Evolutionary conservation across 1,140 invertebrate genomes (phyloP).

Genomic region (Drosophila busckii): DNA sequence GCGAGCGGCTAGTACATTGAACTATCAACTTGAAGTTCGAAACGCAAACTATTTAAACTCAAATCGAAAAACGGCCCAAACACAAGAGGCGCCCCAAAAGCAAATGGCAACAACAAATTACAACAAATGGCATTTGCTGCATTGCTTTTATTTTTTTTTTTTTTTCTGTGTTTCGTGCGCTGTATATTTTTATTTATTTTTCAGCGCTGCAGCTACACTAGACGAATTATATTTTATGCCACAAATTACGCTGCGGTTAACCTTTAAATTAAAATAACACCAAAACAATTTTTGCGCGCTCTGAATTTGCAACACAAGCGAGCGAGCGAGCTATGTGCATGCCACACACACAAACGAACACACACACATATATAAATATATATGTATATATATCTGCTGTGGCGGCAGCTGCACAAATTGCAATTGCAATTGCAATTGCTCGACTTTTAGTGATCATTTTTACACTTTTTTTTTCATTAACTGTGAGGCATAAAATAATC

Average conservation of each 20-base stretch:
- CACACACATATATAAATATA: background rate
- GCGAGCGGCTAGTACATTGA: no score
- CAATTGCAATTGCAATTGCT: conserved; percentile 38
- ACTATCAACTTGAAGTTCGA: conserved; percentile 2
- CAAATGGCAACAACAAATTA: conserved; percentile 25
- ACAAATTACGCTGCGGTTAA: conserved; percentile 77
- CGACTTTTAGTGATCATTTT: conserved; percentile 15
- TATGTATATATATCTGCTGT: conserved; percentile 4
- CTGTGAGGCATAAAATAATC: conserved; percentile 69
- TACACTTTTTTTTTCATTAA: conserved; percentile 41
- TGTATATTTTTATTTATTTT: conserved; percentile 18
- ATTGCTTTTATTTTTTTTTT: conserved; percentile 34
- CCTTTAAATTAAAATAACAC: conserved; percentile 78
- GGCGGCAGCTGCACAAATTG: conserved; percentile 69
- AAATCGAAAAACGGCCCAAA: conserved; percentile 34
- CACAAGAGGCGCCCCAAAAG: conserved; percentile 10
- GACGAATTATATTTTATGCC: conserved; percentile 77
- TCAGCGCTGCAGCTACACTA: conserved; percentile 34
- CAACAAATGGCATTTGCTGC: conserved; percentile 14
- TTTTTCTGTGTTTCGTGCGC: conserved; percentile 10
- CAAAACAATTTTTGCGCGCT: conserved; percentile 75
- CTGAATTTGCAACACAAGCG: conserved; percentile 46
- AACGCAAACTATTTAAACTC: conserved; percentile 28
- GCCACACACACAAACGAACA: conserved; percentile 11
- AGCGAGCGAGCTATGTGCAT: conserved; percentile 15